Base-by-base conservation (phyloP, 2,113 vertebrate genomes). In the Psammodynastes pulverulentus region DNA sequence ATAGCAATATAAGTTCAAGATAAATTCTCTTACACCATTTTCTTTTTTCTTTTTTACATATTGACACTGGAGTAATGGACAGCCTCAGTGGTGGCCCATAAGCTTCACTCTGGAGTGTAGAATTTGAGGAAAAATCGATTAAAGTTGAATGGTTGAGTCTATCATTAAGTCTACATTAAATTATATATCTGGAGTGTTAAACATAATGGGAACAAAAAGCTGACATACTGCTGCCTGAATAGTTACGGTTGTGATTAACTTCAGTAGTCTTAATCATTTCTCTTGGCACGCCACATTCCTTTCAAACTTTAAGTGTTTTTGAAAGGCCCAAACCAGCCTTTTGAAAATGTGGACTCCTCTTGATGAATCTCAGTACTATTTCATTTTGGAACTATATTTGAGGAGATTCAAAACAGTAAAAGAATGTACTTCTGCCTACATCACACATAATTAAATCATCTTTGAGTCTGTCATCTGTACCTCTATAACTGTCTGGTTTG, bases 1-100 rank as follows among this genome's bases (percentile, higher is more conserved):
- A 98, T 97, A 98, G 97, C 97, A 98, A 97, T 96, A 95, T 95
- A 98, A 97, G 97, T 98, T 97, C 97, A 98, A 97, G 97, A 97
- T 96, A 91, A 90, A 96, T 96, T 96, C 90, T 97, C 51, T 58
- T 23, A 5, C n/a, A 49, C 17, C 24, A 15, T 45, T 87, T 93
- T 92, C 94, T 93, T 94, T 95, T 97, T 97, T 94, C 96, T 95
- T 93, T 92, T 94, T 52, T 96, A 92, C 96, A 94, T 95, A 89
- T 92, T 96, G 95, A 97, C 96, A 93, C 94, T 58, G 96, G 95
- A 95, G 97, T 97, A 98, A 98, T 97, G 97, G 97, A 97, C 97
- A 97, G 95, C 96, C 96, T 96, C 91, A 97, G 96, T 96, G 97
- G 96, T 95, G 96, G 95, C 95, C 96, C 95, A 95, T 97, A 97